Conservation (phyloP, 2,113 vertebrate species). For the Tyto alba region DNA sequence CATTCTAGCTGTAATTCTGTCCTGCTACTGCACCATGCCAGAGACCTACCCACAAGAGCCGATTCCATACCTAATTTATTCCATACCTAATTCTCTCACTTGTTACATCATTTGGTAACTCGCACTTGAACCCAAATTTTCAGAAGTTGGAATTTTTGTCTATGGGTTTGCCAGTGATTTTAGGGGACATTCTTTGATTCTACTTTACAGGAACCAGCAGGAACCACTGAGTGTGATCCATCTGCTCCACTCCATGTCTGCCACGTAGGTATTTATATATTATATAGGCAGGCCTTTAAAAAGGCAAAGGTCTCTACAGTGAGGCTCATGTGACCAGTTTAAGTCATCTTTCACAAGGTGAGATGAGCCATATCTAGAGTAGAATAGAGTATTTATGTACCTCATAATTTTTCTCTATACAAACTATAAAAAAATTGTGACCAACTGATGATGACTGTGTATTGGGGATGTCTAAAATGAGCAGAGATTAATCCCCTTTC, state of each 20-base stretch:
- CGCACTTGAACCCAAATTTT: background rate
- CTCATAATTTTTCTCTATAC: background rate
- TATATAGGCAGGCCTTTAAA: background rate
- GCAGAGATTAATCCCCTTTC: background rate
- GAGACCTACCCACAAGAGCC: background rate
- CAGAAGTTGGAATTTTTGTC: background rate
- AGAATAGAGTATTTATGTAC: background rate
- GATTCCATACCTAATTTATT: background rate
- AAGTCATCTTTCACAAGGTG: background rate
- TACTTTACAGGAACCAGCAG: background rate
- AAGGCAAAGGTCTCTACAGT: background rate
- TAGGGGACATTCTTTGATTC: background rate
- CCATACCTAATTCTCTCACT: background rate
- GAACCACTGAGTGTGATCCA: background rate
- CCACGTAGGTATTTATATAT: background rate
- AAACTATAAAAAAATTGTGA: background rate
- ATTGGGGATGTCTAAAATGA: background rate
- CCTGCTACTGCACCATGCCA: background rate
- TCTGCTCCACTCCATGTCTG: background rate
- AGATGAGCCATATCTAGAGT: background rate
- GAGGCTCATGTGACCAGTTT: background rate
- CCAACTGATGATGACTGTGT: background rate
- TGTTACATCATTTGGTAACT: background rate
- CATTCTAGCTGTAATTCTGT: background rate
- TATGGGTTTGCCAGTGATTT: background rate